These are phyloP conservation scores for Hepsetus odoe DNA, from an alignment of 2,113 vertebrate genomes.

Conservation along the genomic window DNA sequence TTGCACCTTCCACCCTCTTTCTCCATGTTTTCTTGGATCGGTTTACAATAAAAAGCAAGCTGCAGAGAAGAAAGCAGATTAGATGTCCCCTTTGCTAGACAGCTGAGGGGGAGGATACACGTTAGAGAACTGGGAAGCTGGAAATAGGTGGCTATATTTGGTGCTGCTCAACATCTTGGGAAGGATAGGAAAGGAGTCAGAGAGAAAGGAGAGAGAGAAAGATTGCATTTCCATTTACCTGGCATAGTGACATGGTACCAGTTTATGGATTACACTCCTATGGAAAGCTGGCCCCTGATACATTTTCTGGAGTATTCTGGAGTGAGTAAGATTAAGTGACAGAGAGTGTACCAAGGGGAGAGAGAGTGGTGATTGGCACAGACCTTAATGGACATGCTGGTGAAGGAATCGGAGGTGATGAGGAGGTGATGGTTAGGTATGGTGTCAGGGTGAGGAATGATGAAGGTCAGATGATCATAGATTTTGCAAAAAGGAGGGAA, in stretches of 20 bases:
- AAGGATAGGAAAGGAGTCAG: slow-evolving; percentile 49
- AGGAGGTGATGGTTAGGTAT: too few relatives aligned
- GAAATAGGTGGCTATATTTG: slow-evolving; percentile 64
- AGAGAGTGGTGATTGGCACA: too few relatives aligned
- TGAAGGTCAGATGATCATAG: too few relatives aligned
- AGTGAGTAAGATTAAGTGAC: too few relatives aligned
- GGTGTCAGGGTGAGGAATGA: too few relatives aligned
- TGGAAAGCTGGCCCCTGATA: slow-evolving; percentile 30
- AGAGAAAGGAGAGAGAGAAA: slow-evolving; percentile 41
- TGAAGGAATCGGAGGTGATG: too few relatives aligned
- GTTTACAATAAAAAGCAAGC: slow-evolving; percentile 50
- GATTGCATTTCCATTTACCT: slow-evolving; percentile 49
- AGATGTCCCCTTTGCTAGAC: slow-evolving; percentile 54
- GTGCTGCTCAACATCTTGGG: slow-evolving; percentile 47
- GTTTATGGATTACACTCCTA: slow-evolving; percentile 32
- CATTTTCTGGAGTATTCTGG: too few relatives aligned
- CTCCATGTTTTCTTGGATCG: slow-evolving; percentile 52
- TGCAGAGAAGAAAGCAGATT: slow-evolving; percentile 56
- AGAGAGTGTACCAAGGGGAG: too few relatives aligned
- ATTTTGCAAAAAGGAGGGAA: too few relatives aligned
- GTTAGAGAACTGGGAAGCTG: slow-evolving; percentile 53
- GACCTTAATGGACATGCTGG: too few relatives aligned
- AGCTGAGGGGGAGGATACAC: slow-evolving; percentile 63
- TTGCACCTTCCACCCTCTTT: slow-evolving; percentile 46
- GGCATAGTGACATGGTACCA: slow-evolving; percentile 39